These are phyloP conservation scores for Callaeas wilsoni DNA, from an alignment of 2,113 vertebrate genomes.

Conservation along the genomic window DNA sequence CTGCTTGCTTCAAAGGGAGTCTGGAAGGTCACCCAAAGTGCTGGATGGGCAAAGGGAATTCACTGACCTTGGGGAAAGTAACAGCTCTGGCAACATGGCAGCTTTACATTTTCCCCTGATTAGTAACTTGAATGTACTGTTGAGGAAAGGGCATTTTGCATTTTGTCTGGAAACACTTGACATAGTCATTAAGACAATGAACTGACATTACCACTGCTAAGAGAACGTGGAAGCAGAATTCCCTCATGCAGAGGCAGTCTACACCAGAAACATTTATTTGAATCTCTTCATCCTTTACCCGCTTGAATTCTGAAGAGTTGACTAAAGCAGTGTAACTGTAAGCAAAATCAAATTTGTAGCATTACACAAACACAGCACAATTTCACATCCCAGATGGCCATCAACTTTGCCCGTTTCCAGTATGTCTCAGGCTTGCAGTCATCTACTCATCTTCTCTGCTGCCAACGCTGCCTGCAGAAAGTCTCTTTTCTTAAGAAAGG, in stretches of 20 bases:
- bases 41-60: neutral
- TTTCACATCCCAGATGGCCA: neutral
- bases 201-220: neutral
- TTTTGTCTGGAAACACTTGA: neutral
- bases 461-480: constrained; percentile 18
- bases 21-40: neutral
- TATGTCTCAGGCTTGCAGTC: neutral
- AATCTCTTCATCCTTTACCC: neutral
- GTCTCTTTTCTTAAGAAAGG: neutral
- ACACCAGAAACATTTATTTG: neutral
- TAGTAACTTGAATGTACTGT: neutral
- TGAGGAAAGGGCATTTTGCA: neutral
- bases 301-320: neutral
- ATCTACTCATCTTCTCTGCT: neutral
- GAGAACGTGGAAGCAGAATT: neutral
- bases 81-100: neutral
- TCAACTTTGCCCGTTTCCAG: neutral
- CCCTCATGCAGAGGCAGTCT: neutral
- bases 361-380: neutral
- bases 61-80: neutral
- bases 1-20: neutral
- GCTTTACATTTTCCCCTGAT: neutral
- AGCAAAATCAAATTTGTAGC: neutral
- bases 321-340: neutral
- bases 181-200: neutral